Base-by-base conservation (phyloP, 2,888 invertebrate genomes). In the Leptinotarsa tumamoca region DNA sequence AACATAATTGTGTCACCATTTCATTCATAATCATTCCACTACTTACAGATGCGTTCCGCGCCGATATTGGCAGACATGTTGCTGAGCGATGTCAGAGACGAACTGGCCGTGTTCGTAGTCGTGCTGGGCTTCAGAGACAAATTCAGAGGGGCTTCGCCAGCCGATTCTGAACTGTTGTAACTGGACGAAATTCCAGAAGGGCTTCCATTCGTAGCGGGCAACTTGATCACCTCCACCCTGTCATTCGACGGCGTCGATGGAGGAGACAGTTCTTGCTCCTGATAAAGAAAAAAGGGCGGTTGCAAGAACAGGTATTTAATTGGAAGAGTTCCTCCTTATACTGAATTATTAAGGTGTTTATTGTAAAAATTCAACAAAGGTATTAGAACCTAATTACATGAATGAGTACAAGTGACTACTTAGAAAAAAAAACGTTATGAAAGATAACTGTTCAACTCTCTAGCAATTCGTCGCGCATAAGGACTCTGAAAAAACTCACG, bases 221-320 rank as follows among this genome's bases (percentile, higher is more conserved):
- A 86, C 86, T 95, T 94, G 83, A 95, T 95, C 83, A 95, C 95
- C 87, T 96, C 95, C 72, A 95, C 95, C 14, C 95, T 92, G 87
- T 95, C 95, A 72, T 90, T 89, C 0, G 90, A 89, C 71, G 89
- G 87, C 17, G 84, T 81, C 15, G 82, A 76, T 33, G 85, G 82
- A 54, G 85, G 84, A 14, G 83, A 81, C 72, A 84, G 82, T 54
- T 85, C 87, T 67, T 84, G 84, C 72, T 87, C 86, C 87, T 87
- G 43, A 43, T 2, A 43, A 43, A 10, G 43, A 43, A 43, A 43
- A 43, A 10, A 43, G 10, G 2, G 3, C 10, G 3, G 43, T 43
- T 43, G 43, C 10, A 10, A 33, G 33, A 33, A 43, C 10, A 43
- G 10, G 0, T 33, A 33, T 33, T 33, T 7, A 0, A 43, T 43